Conservation (phyloP, 1,140 invertebrate genomes). For the Gryllus bimaculatus region DNA sequence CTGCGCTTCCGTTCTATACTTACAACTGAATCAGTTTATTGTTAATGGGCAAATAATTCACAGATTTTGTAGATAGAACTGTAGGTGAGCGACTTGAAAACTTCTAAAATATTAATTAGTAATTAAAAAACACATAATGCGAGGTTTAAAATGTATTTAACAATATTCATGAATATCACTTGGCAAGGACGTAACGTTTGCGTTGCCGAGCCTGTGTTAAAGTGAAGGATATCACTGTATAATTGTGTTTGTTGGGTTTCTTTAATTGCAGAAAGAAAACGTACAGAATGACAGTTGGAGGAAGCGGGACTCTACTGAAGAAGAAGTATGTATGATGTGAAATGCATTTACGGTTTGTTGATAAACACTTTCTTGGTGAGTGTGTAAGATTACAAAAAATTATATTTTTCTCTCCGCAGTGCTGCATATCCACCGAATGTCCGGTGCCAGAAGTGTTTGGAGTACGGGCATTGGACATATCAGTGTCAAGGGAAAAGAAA, state of each 20-base stretch:
- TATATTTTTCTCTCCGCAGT: conserved; percentile 10
- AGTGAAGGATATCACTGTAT: no score
- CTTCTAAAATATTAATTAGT: no score
- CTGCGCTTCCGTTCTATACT: background rate
- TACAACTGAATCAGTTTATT: background rate
- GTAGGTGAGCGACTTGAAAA: no score
- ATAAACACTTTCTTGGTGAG: background rate
- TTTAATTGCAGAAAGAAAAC: background rate
- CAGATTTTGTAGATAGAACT: no score
- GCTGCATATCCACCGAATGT: conserved; percentile 9
- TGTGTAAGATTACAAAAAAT: background rate
- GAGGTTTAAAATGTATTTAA: no score
- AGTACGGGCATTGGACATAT: conserved; percentile 86
- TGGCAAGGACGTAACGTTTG: no score
- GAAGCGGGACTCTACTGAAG: background rate
- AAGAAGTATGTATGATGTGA: conserved; percentile 6
- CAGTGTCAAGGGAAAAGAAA: conserved; percentile 87
- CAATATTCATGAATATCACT: no score
- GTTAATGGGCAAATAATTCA: background rate
- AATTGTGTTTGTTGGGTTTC: no score
- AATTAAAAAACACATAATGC: no score
- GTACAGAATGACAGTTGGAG: conserved; percentile 4
- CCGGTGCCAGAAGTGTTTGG: conserved; percentile 79
- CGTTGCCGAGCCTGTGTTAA: no score
- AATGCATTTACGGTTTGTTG: background rate